phyloP scores from a whole-genome alignment of 35 echinoderm and acorn worm genomes.

The Ptychodera flava region DNA sequence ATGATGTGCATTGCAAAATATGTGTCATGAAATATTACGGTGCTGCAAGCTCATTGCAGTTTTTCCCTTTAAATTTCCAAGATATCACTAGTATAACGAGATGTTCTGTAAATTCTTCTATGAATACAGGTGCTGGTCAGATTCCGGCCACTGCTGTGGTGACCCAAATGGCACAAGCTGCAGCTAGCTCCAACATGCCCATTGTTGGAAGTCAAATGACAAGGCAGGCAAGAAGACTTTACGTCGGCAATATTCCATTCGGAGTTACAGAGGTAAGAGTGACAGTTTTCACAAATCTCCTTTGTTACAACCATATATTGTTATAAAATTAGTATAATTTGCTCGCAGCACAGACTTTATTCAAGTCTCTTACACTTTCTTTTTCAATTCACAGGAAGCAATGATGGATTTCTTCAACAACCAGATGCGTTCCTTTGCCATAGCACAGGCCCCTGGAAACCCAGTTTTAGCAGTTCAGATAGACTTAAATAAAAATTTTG shows the following conservation, averaged over 20 bases:
- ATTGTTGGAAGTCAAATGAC: constrained; percentile 99
- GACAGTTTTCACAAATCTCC: too few species aligned
- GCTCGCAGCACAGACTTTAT: too few species aligned
- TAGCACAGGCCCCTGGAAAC: constrained; percentile 70
- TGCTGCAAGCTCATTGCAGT: too few species aligned
- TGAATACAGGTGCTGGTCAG: constrained; percentile 12
- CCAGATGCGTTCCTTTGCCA: constrained; percentile 54
- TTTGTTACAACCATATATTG: too few species aligned
- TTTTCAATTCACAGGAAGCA: constrained; percentile 51
- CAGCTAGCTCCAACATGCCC: constrained; percentile 46
- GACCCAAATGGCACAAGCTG: not conserved
- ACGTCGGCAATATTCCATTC: constrained; percentile 98
- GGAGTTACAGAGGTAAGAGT: constrained; percentile 86
- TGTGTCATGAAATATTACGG: too few species aligned
- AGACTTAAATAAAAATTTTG: constrained; percentile 98
- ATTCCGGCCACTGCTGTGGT: constrained; percentile 23
- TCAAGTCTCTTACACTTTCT: not conserved
- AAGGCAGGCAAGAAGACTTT: constrained; percentile 80
- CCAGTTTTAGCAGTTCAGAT: constrained; percentile 98
- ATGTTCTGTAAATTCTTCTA: too few species aligned
- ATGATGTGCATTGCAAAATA: too few species aligned
- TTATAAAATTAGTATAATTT: too few species aligned
- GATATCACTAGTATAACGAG: too few species aligned
- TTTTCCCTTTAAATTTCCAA: too few species aligned
- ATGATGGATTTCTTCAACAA: constrained; percentile 99